Percentiles rank a stretch among this genome's conserved stretches.
Conservation (phyloP, 2,113 vertebrate species). For the Triplophysa siluroides region DNA sequence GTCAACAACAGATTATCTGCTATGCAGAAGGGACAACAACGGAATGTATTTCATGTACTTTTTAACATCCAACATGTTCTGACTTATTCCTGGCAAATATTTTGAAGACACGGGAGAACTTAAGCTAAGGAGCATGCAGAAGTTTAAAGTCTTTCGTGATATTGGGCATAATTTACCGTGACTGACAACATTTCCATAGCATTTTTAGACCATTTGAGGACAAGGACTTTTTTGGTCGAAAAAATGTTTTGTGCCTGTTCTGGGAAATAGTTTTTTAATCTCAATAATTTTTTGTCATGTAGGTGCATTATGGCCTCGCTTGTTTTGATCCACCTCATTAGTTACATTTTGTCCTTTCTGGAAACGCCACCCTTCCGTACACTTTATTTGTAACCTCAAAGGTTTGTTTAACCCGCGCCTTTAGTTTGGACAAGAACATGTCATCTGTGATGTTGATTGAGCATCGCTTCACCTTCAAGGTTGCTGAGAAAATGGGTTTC, state of each 20-base stretch:
- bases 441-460: conserved; percentile 55
- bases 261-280: background rate
- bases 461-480: conserved; percentile 55
- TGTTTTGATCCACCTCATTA: background rate
- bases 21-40: conserved; percentile 5
- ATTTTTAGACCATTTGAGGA: conserved; percentile 28
- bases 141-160: conserved; percentile 58
- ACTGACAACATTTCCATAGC: conserved; percentile 45
- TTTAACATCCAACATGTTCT: conserved; percentile 57
- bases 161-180: conserved; percentile 68
- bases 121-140: conserved; percentile 51
- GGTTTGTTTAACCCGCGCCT: conserved; percentile 40
- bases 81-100: conserved; percentile 52
- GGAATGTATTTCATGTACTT: background rate
- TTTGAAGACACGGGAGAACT: conserved; percentile 54
- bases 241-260: too few species aligned
- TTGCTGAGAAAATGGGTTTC: conserved; percentile 60
- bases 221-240: background rate
- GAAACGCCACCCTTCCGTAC: conserved; percentile 27
- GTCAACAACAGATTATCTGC: conserved; percentile 7
- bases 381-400: conserved; percentile 42
- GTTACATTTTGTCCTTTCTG: conserved; percentile 36
- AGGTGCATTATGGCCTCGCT: conserved; percentile 24
- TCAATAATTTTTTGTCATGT: too few species aligned
- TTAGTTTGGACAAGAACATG: conserved; percentile 60